phyloP scores from a whole-genome alignment of 1,140 invertebrate genomes.

The Grapholita molesta region DNA sequence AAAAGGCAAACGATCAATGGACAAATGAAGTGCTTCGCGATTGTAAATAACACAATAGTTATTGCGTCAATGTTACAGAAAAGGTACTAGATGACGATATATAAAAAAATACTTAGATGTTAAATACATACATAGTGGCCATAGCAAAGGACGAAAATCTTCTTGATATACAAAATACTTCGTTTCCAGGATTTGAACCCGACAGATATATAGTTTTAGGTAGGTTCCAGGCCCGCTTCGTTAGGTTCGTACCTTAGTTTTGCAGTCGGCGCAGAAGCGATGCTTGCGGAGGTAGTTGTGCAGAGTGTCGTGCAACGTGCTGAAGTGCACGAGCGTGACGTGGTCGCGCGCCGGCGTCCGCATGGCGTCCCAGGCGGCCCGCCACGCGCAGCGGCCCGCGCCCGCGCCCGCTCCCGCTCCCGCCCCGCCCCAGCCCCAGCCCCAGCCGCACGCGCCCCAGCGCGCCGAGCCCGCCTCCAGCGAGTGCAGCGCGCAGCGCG shows the following conservation, averaged over 20 bases:
- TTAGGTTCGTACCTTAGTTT: constrained; percentile 85
- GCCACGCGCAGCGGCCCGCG: constrained; percentile 81
- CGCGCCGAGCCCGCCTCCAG: constrained; percentile 90
- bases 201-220: too few relatives aligned
- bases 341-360: constrained; percentile 89
- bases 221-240: too few relatives aligned
- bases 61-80: too few relatives aligned
- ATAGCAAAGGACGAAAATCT: too few relatives aligned
- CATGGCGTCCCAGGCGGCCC: constrained; percentile 93
- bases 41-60: too few relatives aligned
- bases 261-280: constrained; percentile 94
- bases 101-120: too few relatives aligned
- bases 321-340: constrained; percentile 90
- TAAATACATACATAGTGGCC: too few relatives aligned
- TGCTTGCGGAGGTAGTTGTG: constrained; percentile 95
- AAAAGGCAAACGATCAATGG: too few relatives aligned
- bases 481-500: constrained; percentile 91
- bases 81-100: too few relatives aligned
- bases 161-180: too few relatives aligned
- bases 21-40: too few relatives aligned
- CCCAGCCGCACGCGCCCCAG: constrained; percentile 75
- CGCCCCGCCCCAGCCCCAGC: constrained; percentile 78
- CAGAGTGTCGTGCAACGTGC: constrained; percentile 89
- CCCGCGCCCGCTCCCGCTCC: constrained; percentile 77
- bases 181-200: too few relatives aligned